These are phyloP conservation scores for Steinernema scapterisci DNA, from an alignment of 2,888 invertebrate species.

Conservation along the genomic window DNA sequence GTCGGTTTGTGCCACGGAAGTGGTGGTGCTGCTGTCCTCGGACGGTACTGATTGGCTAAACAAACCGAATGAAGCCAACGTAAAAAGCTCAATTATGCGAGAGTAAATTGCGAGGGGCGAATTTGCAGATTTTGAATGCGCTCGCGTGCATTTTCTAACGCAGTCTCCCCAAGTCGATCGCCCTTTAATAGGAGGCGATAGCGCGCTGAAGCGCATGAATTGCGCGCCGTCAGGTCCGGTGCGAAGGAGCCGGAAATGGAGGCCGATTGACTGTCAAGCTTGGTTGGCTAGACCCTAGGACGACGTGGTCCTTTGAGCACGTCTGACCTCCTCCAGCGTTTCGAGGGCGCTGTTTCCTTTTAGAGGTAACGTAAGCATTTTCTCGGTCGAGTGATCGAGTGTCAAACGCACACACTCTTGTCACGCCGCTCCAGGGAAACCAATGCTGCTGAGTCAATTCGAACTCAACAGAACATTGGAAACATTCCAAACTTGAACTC, in stretches of 20 bases:
- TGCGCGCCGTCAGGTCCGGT: background rate
- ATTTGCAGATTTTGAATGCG: slow-evolving; percentile 6
- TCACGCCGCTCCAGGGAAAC: no score
- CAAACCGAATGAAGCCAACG: no score
- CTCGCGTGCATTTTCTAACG: background rate
- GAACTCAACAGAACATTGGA: no score
- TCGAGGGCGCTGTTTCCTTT: background rate
- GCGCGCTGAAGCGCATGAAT: slow-evolving; percentile 9
- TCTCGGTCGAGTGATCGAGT: background rate
- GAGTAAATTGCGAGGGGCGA: background rate
- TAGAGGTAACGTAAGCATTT: background rate
- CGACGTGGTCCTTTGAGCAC: background rate
- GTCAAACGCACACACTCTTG: background rate
- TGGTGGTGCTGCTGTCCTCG: slow-evolving; percentile 27
- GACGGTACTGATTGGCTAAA: slow-evolving; percentile 29
- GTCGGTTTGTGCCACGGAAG: slow-evolving; percentile 23
- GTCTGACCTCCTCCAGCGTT: background rate
- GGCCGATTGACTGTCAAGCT: slow-evolving; percentile 18
- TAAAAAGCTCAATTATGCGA: slow-evolving; percentile 13
- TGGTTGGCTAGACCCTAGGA: background rate
- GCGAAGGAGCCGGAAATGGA: slow-evolving; percentile 14
- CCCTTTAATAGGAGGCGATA: background rate
- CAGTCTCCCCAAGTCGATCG: background rate
- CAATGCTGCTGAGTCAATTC: no score
- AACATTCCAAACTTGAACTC: no score